Evolutionary conservation across 1,140 invertebrate species (phyloP), one percentile per base, ranked within the genome.

Genomic region (Tetranychus urticae): DNA sequence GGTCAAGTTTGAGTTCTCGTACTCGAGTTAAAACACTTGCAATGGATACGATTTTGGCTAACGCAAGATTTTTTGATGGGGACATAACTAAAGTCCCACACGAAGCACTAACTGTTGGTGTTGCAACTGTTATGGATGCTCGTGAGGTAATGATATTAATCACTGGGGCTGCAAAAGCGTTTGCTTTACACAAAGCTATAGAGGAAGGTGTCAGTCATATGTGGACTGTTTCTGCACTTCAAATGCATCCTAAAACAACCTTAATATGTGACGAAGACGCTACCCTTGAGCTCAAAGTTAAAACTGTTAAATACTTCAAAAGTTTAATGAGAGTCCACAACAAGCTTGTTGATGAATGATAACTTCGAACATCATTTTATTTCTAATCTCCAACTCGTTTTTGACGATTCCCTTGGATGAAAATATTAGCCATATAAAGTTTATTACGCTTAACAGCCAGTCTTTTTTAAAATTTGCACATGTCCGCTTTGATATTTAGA

Each of bases 271-370:
- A 99, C 73, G 93, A 99, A 76, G 89, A 93, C 74, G 92, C 94
- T 48, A 98, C 94, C 7, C 72, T 92, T 60, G 94, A 99, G 75
- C 76, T 99, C 61, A 80, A 86, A 68, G 92, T 98, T 31, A 96
- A 96, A 76, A 99, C 94, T 64, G 93, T 98, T 62, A 97, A 97
- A 78, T 98, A 97, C 73, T 99, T 97, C 73, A 97, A 97, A 82
- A 73, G 71, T 37, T 65, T 76, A 10, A 73, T 74, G 71, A 37
- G 70, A 56, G 59, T 77, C 12, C 75, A 77, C 62, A 72, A 75
- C n/a, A 55, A 55, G 54, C 10, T 55, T 10, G 10, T 55, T 3
- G 54, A 55, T 3, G 54, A 55, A n/a, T 55, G 52, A 54, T 14
- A 14, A 12, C 10, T 33, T 55, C 10, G 3, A 47, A 14, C 45